Evolutionary conservation across 2,888 invertebrate genomes (phyloP), one percentile per base, ranked within the genome.

Genomic region (Meiosimyza platycephala): DNA sequence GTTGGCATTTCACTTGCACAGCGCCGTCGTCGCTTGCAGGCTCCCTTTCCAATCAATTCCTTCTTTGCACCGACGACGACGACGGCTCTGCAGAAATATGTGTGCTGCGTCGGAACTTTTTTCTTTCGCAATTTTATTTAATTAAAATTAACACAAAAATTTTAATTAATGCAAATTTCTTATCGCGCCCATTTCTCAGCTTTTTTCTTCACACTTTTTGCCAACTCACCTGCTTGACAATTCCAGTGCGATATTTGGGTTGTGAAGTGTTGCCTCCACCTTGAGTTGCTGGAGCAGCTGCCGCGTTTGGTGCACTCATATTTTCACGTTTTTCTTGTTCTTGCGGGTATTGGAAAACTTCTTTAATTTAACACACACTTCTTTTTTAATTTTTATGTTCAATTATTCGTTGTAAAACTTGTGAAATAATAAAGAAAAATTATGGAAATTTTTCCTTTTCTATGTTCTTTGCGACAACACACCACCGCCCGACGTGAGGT

Each of bases 211-310:
- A 40, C 52, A 63, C 16, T 64, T 40, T 13, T 51, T 72, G 12
- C 40, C 15, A 69, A 79, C 85, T 85, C 82, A 87, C 87, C 82
- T 86, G 87, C 78, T 87, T 87, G 48, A 87, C 87, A 77, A 87
- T 81, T 76, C 87, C 87, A 76, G 80, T 83, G 63, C 83, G 79
- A 76, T 79, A 77, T 80, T 81, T 55, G 75, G 80, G 77, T 76
- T 83, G 80, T 72, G 84, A 79, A 68, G 82, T 79, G 75, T 74
- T 75, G 77, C 74, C 40, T 77, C 76, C 69, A 78, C 77, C 73
- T 74, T 75, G 81, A 79, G 83, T 81, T 75, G 84, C 79, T 82
- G 83, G 78, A 78, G 81, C 81, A 79, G 82, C 82, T 82, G 86
- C 81, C 77, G 84, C 80, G 73, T 76, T 78, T 82, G 83, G 75